Conservation (phyloP, 1,140 invertebrate genomes). For the Drosophila subobscura region DNA sequence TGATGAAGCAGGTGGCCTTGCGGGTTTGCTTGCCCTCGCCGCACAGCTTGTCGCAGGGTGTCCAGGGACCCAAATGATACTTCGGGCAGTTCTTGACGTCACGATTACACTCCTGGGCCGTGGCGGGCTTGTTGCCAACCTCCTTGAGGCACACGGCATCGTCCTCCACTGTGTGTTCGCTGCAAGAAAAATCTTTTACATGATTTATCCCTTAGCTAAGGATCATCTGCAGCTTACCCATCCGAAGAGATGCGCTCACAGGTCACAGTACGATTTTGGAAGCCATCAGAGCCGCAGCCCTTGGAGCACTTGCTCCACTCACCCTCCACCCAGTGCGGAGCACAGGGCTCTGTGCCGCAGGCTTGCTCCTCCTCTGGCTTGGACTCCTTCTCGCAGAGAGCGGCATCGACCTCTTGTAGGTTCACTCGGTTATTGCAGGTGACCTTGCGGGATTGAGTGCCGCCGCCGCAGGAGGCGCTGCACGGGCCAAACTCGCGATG, state of each 20-base stretch:
- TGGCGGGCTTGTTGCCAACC: conserved; percentile 88
- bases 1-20: conserved; percentile 90
- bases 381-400: conserved; percentile 90
- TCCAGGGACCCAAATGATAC: conserved; percentile 94
- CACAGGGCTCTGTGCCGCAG: conserved; percentile 91
- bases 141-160: conserved; percentile 89
- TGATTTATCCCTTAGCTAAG: rapidly evolving
- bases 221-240: conserved; percentile 81
- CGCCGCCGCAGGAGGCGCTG: conserved; percentile 93
- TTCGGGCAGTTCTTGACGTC: conserved; percentile 90
- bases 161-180: conserved; percentile 80
- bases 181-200: background rate
- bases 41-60: conserved; percentile 94
- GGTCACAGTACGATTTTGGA: conserved; percentile 88
- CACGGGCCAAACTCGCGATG: conserved; percentile 92
- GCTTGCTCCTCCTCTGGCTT: conserved; percentile 88
- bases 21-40: conserved; percentile 91
- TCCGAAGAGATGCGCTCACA: conserved; percentile 87
- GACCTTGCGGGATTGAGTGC: conserved; percentile 90
- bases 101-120: conserved; percentile 89
- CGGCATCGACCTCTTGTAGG: conserved; percentile 88
- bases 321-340: conserved; percentile 91
- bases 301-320: conserved; percentile 93
- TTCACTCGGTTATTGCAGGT: conserved; percentile 89
- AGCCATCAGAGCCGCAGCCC: conserved; percentile 90